phyloP scores from a whole-genome alignment of 2,113 vertebrate genomes.

The Castor canadensis region DNA sequence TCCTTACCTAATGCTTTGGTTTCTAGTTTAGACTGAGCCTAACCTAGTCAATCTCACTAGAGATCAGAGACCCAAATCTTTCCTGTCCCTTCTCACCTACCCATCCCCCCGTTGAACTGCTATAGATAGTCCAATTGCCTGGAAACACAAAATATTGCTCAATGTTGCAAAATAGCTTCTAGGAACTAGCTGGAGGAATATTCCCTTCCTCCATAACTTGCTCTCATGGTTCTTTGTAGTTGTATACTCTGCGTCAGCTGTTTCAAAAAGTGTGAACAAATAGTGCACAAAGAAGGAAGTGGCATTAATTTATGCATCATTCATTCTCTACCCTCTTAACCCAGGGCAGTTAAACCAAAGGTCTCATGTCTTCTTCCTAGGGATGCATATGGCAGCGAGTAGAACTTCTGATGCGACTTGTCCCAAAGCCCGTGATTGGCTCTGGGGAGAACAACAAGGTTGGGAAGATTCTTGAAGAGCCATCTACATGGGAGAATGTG shows the following conservation, averaged over 20 bases:
- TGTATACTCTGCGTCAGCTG: neutral
- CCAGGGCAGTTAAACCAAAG: neutral
- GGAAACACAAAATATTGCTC: neutral
- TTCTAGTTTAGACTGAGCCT: neutral
- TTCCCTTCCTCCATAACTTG: neutral
- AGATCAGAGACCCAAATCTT: neutral
- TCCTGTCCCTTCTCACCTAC: neutral
- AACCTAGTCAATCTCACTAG: neutral
- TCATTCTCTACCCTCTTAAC: neutral
- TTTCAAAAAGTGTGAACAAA: neutral
- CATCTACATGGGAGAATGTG: neutral
- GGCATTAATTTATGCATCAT: neutral
- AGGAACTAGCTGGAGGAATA: neutral
- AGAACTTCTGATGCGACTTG: neutral
- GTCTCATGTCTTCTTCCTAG: neutral
- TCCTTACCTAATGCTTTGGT: neutral
- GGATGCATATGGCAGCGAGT: neutral
- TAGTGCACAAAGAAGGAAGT: neutral
- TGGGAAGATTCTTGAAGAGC: no score
- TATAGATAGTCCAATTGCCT: neutral
- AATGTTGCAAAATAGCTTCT: neutral
- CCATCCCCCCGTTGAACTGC: no score
- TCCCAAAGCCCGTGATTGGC: neutral
- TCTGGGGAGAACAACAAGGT: neutral
- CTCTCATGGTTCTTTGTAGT: neutral